Evolutionary conservation across 2,888 invertebrate genomes (phyloP).

Genomic region (Pristionchus maxplancki): DNA sequence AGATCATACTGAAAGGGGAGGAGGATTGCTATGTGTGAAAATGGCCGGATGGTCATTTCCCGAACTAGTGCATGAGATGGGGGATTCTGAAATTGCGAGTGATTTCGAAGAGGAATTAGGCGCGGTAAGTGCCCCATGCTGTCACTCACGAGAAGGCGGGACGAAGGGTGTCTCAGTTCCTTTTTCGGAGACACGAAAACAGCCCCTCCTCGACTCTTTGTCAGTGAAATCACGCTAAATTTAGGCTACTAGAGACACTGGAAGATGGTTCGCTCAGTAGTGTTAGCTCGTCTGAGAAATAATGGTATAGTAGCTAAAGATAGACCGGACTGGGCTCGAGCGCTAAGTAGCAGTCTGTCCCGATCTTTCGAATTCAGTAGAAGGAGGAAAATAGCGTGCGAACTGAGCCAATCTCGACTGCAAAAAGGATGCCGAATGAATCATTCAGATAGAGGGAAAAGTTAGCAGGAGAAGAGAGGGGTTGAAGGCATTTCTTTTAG

Average conservation of each 20-base stretch:
- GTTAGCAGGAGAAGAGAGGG: neutral
- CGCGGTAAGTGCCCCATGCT: constrained; percentile 7
- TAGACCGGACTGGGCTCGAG: neutral
- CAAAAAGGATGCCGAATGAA: neutral
- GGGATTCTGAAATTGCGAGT: neutral
- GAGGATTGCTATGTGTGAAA: neutral
- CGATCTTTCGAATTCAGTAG: neutral
- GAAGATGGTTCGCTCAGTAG: too few species aligned
- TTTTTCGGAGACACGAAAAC: neutral
- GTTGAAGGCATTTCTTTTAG: neutral
- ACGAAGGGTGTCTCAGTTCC: constrained; percentile 1
- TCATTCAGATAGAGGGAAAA: constrained; percentile 11
- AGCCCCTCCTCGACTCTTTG: neutral
- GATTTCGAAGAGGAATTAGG: constrained; percentile 22
- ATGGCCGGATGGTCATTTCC: constrained; percentile 34
- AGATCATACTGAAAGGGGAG: neutral
- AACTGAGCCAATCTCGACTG: constrained; percentile 23
- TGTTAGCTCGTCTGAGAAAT: too few species aligned
- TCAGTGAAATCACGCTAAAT: neutral
- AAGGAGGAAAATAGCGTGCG: constrained; percentile 12
- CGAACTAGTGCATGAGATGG: neutral
- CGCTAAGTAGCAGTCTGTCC: neutral
- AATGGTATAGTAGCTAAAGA: neutral
- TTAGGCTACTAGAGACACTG: too few species aligned
- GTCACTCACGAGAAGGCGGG: neutral